Base-by-base conservation (phyloP, 2,797 vertebrate species). In the Moxostoma hubbsi region DNA sequence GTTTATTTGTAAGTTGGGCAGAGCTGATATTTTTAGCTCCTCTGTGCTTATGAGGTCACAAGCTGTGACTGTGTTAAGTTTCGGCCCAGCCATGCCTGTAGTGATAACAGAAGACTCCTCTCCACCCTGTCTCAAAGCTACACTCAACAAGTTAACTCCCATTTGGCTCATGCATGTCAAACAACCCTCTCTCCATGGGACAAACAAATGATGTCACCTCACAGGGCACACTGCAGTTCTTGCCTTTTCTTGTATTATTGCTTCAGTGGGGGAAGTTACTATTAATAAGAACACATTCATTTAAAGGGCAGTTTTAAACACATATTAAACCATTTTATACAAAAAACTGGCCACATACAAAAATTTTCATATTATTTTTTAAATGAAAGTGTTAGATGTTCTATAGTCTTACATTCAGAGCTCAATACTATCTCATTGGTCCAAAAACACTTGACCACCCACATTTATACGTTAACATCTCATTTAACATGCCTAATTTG, bases 151-250 rank as follows among this genome's bases (percentile, higher is more conserved):
- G 53, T 77, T 62, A 77, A 71, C 63, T 83, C 84, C 59, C 57
- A 54, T 36, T 36, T 62, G 15, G 49, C 45, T 68, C 76, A 54
- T 45, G 68, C 71, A 80, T 62, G 69, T 55, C 68, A 83, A 85
- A 82, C 64, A 83, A 61, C 55, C 74, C 61, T 62, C 53, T 81
- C 13, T 15, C 24, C 2, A 74, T 46, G 73, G 81, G 73, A 74
- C 68, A 83, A 85, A 83, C 79, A 77, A 80, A 82, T 85, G 79
- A 83, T 81, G 81, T 85, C 79, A 83, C 46, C 82, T 79, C 73
- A 57, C 13, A 49, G 2, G 49, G 59, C 65, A 70, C 51, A 70
- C 51, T 24, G 0, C 46, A 78, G 83, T 65, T 75, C 75, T 69
- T 16, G 36, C 75, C 75, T 79, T 76, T 78, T 68, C 67, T 43